Percentiles rank a stretch among this genome's conserved stretches.
These are phyloP conservation scores for Nematopogon swammerdamellus DNA, from an alignment of 2,888 invertebrate species.

Conservation along the genomic window DNA sequence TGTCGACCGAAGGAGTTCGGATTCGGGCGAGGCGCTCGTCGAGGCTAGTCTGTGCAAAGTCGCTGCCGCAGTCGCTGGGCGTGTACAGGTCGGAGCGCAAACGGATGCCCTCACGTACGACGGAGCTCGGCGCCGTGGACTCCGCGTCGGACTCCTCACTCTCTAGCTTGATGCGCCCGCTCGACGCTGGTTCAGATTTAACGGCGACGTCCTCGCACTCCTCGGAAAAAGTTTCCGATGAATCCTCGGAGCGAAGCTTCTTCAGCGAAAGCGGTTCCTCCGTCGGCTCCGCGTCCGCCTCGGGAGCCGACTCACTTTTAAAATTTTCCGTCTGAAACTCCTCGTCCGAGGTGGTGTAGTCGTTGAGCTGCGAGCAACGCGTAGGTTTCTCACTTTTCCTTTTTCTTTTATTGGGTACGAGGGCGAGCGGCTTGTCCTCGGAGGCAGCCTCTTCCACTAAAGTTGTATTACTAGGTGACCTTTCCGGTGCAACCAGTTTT, in stretches of 20 bases:
- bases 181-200: conserved; percentile 33
- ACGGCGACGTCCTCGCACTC: conserved; percentile 38
- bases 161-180: conserved; percentile 45
- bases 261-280: conserved; percentile 44
- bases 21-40: conserved; percentile 52
- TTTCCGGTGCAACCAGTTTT: conserved; percentile 57
- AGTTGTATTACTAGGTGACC: conserved; percentile 29
- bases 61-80: conserved; percentile 50
- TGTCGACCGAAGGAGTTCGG: conserved; percentile 42
- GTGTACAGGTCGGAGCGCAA: conserved; percentile 46
- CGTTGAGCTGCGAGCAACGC: conserved; percentile 61
- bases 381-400: conserved; percentile 82
- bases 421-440: conserved; percentile 42
- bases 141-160: conserved; percentile 50
- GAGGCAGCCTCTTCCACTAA: conserved; percentile 28
- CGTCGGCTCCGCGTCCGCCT: conserved; percentile 34
- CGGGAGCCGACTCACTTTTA: conserved; percentile 38
- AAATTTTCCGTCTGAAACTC: conserved; percentile 44
- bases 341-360: conserved; percentile 47
- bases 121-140: conserved; percentile 43
- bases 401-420: conserved; percentile 67
- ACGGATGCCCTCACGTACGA: conserved; percentile 44
- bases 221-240: conserved; percentile 40
- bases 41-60: conserved; percentile 36
- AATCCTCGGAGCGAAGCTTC: conserved; percentile 44